phyloP scores from a whole-genome alignment of 2,797 vertebrate genomes.

The Poecilia velifera region DNA sequence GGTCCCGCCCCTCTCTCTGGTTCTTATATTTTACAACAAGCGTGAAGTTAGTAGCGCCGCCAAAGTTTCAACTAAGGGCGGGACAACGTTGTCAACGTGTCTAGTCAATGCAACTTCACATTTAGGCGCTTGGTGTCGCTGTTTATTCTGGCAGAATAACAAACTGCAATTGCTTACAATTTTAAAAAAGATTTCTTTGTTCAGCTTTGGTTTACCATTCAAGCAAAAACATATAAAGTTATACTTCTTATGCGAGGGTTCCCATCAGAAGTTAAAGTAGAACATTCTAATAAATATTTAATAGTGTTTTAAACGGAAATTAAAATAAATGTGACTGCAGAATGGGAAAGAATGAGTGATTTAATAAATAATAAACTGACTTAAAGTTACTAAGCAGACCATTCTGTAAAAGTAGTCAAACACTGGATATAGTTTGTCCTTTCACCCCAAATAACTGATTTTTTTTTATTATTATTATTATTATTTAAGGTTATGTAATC shows the following conservation, averaged over 20 bases:
- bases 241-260: background rate
- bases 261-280: background rate
- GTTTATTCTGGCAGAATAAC: background rate
- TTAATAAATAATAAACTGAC: background rate
- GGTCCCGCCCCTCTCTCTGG: conserved; percentile 35
- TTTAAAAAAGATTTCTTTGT: background rate
- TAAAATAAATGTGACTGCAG: background rate
- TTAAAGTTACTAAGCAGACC: background rate
- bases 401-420: background rate
- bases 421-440: background rate
- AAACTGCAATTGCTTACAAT: background rate
- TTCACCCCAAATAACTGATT: background rate
- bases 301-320: background rate
- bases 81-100: conserved; percentile 48
- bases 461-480: too few species aligned
- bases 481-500: background rate
- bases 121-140: conserved; percentile 30
- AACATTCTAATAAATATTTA: background rate
- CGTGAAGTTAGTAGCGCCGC: conserved; percentile 40
- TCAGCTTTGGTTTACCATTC: background rate
- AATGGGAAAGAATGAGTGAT: background rate
- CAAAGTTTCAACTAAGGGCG: conserved; percentile 75
- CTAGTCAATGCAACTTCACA: background rate
- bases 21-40: rapidly evolving
- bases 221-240: background rate